These are phyloP conservation scores for Spheniscus humboldti DNA, from an alignment of 2,797 vertebrate species.

Conservation along the genomic window DNA sequence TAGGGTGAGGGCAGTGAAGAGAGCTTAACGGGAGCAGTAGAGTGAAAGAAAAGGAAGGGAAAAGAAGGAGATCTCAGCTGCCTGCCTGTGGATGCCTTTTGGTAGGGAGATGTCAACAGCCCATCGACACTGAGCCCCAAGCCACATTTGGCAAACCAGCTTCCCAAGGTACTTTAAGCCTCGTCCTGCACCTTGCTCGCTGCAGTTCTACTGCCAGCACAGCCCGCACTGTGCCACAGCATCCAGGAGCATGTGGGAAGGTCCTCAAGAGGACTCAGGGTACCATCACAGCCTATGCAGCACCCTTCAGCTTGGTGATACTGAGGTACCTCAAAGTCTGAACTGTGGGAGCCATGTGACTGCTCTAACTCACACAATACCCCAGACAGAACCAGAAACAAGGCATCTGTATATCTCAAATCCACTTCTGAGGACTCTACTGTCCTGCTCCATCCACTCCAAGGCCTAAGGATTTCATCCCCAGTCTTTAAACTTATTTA, in stretches of 20 bases:
- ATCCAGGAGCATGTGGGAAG: not conserved
- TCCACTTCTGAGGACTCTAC: not conserved
- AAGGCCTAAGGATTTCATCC: not conserved
- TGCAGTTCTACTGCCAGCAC: not conserved
- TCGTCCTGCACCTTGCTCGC: not conserved
- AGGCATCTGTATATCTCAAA: not conserved
- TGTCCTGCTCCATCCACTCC: not conserved
- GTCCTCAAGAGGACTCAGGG: accelerated
- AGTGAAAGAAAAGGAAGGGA: not conserved
- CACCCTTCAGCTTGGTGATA: not conserved
- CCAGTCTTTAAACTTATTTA: not conserved
- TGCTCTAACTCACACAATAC: not conserved
- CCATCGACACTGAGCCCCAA: not conserved
- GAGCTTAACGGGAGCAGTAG: not conserved
- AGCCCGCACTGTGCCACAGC: accelerated
- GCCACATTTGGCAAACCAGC: not conserved
- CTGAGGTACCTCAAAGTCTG: not conserved
- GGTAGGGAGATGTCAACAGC: not conserved
- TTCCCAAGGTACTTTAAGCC: not conserved
- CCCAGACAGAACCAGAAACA: not conserved
- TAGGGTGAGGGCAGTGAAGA: not conserved
- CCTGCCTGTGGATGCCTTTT: not conserved
- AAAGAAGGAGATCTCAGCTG: not conserved
- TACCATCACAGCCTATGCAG: not conserved
- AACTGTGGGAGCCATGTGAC: not conserved